A percentile compares a stretch with the other conserved stretches of the same genome.
Conservation (phyloP, 2,888 invertebrate species). For the Antitype chi region DNA sequence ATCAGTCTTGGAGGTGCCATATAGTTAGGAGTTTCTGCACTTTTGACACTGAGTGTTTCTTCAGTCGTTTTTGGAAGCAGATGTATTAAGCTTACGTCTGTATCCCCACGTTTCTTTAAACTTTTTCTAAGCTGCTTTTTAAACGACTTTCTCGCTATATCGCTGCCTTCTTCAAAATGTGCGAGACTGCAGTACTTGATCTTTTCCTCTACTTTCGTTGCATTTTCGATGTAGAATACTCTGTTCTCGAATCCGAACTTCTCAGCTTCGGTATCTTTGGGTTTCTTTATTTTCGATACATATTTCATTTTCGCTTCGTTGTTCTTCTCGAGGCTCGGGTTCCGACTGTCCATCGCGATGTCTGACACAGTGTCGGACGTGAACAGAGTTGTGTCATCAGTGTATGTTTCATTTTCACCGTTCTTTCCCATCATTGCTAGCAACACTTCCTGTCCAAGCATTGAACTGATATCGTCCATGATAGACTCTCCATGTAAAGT, state of each 20-base stretch:
- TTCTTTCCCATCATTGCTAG: conserved; percentile 92
- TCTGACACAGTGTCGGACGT: conserved; percentile 90
- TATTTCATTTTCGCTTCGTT: conserved; percentile 91
- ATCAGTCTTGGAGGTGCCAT: conserved; percentile 59
- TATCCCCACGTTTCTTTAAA: conserved; percentile 82
- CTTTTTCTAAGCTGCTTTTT: conserved; percentile 89
- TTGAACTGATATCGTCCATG: conserved; percentile 95
- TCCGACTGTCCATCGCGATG: conserved; percentile 88
- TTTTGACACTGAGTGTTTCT: conserved; percentile 69
- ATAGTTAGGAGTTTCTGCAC: conserved; percentile 69
- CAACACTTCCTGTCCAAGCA: conserved; percentile 93
- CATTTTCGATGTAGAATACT: conserved; percentile 91
- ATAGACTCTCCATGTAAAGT: conserved; percentile 94
- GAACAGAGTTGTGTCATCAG: conserved; percentile 93
- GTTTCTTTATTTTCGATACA: conserved; percentile 85
- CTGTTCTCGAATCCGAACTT: conserved; percentile 94
- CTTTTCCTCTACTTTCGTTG: conserved; percentile 89
- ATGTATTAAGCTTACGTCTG: conserved; percentile 79
- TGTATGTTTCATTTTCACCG: conserved; percentile 92
- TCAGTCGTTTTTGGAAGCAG: conserved; percentile 82
- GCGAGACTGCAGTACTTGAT: conserved; percentile 95
- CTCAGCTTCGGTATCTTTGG: conserved; percentile 86
- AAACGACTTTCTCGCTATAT: conserved; percentile 95
- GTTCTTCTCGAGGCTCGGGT: conserved; percentile 90
- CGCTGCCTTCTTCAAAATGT: conserved; percentile 95